These are phyloP conservation scores for Beroe ovata DNA, from an alignment of 37 sponge, comb jelly and placozoan species.

Conservation along the genomic window DNA sequence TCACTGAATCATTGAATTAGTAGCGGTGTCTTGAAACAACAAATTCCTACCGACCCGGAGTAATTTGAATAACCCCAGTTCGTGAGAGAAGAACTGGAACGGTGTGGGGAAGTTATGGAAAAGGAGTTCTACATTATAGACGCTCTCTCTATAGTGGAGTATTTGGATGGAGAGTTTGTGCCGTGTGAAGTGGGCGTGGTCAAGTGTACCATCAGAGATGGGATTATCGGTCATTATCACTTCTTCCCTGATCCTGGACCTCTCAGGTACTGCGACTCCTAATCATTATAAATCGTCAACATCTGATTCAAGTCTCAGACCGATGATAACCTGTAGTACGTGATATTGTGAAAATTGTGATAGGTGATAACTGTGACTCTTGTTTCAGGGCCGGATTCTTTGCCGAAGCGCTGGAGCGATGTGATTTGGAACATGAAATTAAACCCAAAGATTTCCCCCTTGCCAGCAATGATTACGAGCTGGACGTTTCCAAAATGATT, in stretches of 20 bases:
- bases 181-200: conserved; percentile 53
- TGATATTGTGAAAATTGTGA: no score
- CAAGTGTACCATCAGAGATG: conserved; percentile 15
- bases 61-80: no score
- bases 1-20: no score
- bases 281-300: no score
- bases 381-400: conserved; percentile 26
- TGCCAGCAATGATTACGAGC: conserved; percentile 40
- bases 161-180: conserved; percentile 21
- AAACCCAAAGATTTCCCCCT: conserved; percentile 22
- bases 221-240: conserved; percentile 13
- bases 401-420: not conserved
- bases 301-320: no score
- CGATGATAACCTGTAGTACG: no score
- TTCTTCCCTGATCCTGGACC: conserved; percentile 67
- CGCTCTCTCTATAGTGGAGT: conserved; percentile 40
- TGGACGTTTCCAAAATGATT: not conserved
- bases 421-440: conserved; percentile 31
- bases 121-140: conserved; percentile 24
- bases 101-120: conserved; percentile 53
- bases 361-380: no score
- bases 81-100: conserved; percentile 4
- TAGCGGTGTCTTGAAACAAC: no score
- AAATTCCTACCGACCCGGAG: no score
- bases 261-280: no score